Evolutionary conservation across 2,797 vertebrate genomes (phyloP).

Genomic region (Pelochelys cantorii): DNA sequence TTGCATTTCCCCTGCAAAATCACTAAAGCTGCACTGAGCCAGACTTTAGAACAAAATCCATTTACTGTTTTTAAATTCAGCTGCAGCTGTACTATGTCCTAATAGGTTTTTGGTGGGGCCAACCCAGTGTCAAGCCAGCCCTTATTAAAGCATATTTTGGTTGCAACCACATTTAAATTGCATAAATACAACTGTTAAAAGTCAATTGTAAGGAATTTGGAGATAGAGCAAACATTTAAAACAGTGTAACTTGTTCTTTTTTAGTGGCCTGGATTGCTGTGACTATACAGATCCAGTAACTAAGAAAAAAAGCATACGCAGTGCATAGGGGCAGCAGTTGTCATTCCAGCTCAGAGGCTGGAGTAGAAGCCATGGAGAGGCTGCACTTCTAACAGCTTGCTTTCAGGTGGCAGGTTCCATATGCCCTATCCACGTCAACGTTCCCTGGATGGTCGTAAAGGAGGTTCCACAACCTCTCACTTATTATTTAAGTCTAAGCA

Average conservation of each 20-base stretch:
- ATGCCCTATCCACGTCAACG: background rate
- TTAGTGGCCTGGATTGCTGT: background rate
- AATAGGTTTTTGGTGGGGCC: background rate
- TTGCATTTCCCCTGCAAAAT: conserved; percentile 1
- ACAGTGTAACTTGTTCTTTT: background rate
- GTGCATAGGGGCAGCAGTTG: background rate
- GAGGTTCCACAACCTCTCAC: background rate
- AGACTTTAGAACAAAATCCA: background rate
- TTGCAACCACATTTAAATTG: conserved; percentile 5
- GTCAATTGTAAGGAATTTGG: background rate
- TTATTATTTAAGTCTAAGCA: background rate
- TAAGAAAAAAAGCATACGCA: background rate
- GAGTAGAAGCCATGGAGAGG: background rate
- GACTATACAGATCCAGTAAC: background rate
- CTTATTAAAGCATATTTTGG: background rate
- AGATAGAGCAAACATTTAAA: background rate
- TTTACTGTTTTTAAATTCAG: background rate
- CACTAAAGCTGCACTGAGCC: background rate
- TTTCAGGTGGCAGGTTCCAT: background rate
- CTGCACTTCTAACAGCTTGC: background rate
- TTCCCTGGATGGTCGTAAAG: background rate
- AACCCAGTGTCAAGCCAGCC: background rate
- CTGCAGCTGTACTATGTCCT: background rate
- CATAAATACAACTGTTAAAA: background rate
- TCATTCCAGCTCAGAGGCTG: background rate